A percentile compares a stretch with the other conserved stretches of the same genome.
Evolutionary conservation across 2,888 invertebrate genomes (phyloP).

Genomic region (Eulithis testata): DNA sequence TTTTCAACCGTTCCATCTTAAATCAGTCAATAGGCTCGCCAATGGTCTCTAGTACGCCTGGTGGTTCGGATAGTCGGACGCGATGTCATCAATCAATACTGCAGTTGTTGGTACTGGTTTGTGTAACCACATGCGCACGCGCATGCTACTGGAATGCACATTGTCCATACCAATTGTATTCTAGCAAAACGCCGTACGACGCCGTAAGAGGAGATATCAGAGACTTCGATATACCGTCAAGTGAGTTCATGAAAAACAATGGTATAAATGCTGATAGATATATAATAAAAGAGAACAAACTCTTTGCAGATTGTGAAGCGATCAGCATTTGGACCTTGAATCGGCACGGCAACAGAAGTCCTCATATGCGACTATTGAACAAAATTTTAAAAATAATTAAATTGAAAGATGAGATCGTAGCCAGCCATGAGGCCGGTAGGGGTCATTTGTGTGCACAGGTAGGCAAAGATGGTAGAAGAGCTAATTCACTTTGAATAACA

Average conservation of each 20-base stretch:
- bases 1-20: no score
- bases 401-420: slow-evolving; percentile 85
- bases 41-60: no score
- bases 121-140: slow-evolving; percentile 32
- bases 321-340: slow-evolving; percentile 89
- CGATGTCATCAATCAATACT: neutral
- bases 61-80: neutral
- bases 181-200: slow-evolving; percentile 72
- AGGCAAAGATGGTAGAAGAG: neutral
- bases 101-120: neutral
- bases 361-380: slow-evolving; percentile 58
- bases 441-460: slow-evolving; percentile 72
- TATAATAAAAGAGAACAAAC: no score
- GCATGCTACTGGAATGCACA: slow-evolving; percentile 66
- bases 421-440: slow-evolving; percentile 82
- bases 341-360: slow-evolving; percentile 89
- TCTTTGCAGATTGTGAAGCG: slow-evolving; percentile 86
- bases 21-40: no score
- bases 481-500: no score
- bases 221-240: slow-evolving; percentile 53
- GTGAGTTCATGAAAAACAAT: slow-evolving; percentile 54
- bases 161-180: slow-evolving; percentile 59
- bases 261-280: no score
- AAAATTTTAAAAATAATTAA: slow-evolving; percentile 80
- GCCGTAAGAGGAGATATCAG: slow-evolving; percentile 69